Percentiles rank a stretch among this genome's conserved stretches.
phyloP scores from a whole-genome alignment of 2,888 invertebrate genomes.

The Cheilosia grossa region DNA sequence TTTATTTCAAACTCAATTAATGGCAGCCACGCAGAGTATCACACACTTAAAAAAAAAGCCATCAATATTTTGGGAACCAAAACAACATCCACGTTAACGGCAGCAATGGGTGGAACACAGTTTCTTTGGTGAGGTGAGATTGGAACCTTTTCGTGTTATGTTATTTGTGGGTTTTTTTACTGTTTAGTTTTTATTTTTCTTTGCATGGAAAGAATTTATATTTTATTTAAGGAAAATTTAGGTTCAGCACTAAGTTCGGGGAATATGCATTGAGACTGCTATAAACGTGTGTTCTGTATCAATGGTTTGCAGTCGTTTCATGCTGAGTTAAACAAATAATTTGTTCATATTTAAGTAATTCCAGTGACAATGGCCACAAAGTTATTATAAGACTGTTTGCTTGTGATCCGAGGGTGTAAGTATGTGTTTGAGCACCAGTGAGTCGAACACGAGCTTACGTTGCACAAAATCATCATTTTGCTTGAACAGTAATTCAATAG shows the following conservation, averaged over 20 bases:
- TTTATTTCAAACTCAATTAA: constrained; percentile 1
- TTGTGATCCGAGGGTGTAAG: too few species aligned
- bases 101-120: constrained; percentile 2
- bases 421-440: too few species aligned
- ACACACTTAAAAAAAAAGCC: constrained; percentile 16
- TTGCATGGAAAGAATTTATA: neutral
- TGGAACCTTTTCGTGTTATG: constrained; percentile 27
- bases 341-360: too few species aligned
- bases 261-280: too few species aligned
- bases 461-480: too few species aligned
- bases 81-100: constrained; percentile 12
- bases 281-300: too few species aligned
- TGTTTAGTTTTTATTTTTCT: neutral
- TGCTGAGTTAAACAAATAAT: too few species aligned
- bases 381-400: too few species aligned
- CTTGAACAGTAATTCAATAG: too few species aligned
- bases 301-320: too few species aligned
- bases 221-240: neutral
- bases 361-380: too few species aligned
- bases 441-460: too few species aligned
- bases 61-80: neutral
- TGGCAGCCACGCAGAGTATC: neutral
- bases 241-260: neutral
- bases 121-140: constrained; percentile 15
- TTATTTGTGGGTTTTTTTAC: constrained; percentile 4